Evolutionary conservation across 2,888 invertebrate species (phyloP), one percentile per base, ranked within the genome.

Genomic region (Petrolisthes cinctipes): DNA sequence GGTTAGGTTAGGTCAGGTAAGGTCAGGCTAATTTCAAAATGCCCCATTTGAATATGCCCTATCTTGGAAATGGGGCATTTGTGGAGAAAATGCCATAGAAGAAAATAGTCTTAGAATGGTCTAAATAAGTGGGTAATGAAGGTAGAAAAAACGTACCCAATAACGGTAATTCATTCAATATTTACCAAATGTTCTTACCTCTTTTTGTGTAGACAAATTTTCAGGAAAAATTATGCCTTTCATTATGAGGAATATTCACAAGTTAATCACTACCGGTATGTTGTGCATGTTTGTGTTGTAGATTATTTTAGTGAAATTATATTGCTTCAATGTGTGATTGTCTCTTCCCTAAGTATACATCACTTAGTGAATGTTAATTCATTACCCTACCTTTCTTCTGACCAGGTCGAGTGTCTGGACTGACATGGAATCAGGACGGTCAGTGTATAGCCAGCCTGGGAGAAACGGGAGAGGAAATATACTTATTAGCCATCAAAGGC

Each of bases 341-440:
- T 37, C 37, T 37, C 37, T 37, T 37, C 37, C 37, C 37, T 2
- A 37, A 37, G 2, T 37, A 37, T 17, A 61, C 61, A 61, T 61
- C 61, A 61, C 61, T 61, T 61, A 61, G n/a, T 73, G 1, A 73
- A 73, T 11, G 73, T 73, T 11, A 6, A 73, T n/a, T 7, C 23
- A 7, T 78, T 78, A 23, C 20, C 61, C 57, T 37, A 17, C 14
- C 79, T 11, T 66, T 11, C n/a, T 68, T 9, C 17, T 14, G 57
- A 71, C 7, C 23, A 87, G 87, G 87, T 6, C 83, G 73, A 61
- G 80, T 87, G 9, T 37, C 14, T 9, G 78, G 73, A 56, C 53
- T 87, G 61, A 79, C 83, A 4, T 87, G 87, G 87, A 83, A 80
- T 79, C 87, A 87, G 75, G 83, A 87, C 80, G 87, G 87, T 11